Percentiles rank a stretch among this genome's conserved stretches.
Conservation (phyloP, 2,797 vertebrate species). For the Galago senegalensis region DNA sequence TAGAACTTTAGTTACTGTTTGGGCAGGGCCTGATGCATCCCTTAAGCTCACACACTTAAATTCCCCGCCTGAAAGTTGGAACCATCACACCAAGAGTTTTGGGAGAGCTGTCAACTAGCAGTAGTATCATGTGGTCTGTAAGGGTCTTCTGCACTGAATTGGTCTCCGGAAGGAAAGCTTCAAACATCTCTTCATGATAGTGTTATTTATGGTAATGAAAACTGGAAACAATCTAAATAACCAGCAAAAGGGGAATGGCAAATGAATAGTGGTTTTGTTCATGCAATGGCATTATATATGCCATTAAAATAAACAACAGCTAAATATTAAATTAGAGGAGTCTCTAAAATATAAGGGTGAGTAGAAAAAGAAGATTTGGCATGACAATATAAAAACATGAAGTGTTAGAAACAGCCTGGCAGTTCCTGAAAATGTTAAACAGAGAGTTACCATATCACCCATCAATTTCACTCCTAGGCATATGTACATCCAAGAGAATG, state of each 20-base stretch:
- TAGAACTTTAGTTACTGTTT: neutral
- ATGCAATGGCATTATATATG: neutral
- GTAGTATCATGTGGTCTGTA: neutral
- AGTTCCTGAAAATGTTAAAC: neutral
- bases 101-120: neutral
- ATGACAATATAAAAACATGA: neutral
- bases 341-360: neutral
- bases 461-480: neutral
- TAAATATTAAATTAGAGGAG: neutral
- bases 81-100: neutral
- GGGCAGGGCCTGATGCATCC: neutral
- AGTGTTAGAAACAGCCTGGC: neutral
- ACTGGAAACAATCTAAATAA: neutral
- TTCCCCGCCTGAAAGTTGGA: neutral
- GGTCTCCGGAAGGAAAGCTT: neutral
- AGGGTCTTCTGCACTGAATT: neutral
- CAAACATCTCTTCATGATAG: neutral
- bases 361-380: neutral
- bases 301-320: neutral
- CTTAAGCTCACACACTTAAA: neutral
- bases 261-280: neutral
- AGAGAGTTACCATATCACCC: too few relatives aligned
- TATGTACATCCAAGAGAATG: neutral
- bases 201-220: neutral
- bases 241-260: neutral